phyloP scores from a whole-genome alignment of 2,888 invertebrate genomes.

The Phorcus lineatus region DNA sequence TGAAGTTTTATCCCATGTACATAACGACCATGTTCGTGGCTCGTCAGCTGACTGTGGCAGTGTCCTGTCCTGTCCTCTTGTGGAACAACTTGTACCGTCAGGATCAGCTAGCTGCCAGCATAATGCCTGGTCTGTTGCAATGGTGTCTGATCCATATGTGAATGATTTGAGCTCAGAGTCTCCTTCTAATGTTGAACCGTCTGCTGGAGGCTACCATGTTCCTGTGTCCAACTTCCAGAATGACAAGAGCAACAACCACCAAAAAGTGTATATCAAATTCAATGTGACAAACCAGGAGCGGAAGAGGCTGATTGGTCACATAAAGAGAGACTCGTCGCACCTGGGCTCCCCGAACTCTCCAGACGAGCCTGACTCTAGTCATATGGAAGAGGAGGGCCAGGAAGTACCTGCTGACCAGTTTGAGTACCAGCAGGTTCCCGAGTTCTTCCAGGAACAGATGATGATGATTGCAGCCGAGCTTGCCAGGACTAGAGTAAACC shows the following conservation, averaged over 20 bases:
- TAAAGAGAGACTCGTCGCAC: conserved; percentile 17
- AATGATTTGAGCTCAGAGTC: conserved; percentile 34
- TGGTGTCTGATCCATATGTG: background rate
- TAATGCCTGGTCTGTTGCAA: conserved; percentile 9
- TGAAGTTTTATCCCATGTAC: background rate
- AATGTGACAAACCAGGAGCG: conserved; percentile 39
- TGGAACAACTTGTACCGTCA: background rate
- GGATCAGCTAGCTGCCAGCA: conserved; percentile 13
- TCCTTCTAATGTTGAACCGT: conserved; percentile 18
- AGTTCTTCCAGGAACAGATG: conserved; percentile 16
- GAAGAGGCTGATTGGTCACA: conserved; percentile 17
- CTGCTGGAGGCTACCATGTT: conserved; percentile 34
- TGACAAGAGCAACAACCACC: conserved; percentile 64
- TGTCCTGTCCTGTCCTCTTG: background rate
- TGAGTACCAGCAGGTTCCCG: conserved; percentile 13
- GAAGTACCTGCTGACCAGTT: background rate
- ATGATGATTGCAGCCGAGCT: conserved; percentile 12
- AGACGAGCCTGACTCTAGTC: conserved; percentile 22
- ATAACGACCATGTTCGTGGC: background rate
- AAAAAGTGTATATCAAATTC: conserved; percentile 62
- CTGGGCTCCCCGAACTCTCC: background rate
- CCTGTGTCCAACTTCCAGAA: conserved; percentile 65
- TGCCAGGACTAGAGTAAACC: conserved; percentile 12
- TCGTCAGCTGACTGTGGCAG: conserved; percentile 5
- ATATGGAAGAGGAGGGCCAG: background rate